These are phyloP conservation scores for Centroberyx gerrardi DNA, from an alignment of 2,797 vertebrate species.

Conservation along the genomic window DNA sequence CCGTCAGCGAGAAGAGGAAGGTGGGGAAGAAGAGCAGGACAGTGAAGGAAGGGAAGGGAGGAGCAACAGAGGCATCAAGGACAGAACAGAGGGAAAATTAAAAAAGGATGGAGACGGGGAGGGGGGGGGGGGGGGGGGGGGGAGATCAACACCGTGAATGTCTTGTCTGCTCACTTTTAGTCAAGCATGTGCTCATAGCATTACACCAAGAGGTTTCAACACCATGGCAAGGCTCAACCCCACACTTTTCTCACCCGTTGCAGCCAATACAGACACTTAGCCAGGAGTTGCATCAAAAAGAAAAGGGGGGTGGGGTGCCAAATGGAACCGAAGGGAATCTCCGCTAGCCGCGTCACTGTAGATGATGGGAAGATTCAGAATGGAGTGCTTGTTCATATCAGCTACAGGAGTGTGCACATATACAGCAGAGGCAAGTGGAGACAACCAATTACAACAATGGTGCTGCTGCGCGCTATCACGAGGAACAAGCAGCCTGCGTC, in stretches of 20 bases:
- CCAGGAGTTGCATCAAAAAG: slow-evolving; percentile 44
- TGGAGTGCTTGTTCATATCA: slow-evolving; percentile 12
- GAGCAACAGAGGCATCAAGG: background rate
- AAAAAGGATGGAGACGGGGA: background rate
- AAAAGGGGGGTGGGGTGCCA: slow-evolving; percentile 5
- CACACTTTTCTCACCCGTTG: background rate
- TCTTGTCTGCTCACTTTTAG: slow-evolving; percentile 11
- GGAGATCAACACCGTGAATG: slow-evolving; percentile 1
- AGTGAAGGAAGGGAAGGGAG: background rate
- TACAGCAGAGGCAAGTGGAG: slow-evolving; percentile 45
- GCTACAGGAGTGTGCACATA: slow-evolving; percentile 5
- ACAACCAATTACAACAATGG: slow-evolving; percentile 45
- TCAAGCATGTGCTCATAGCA: slow-evolving; percentile 35
- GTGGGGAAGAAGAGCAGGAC: slow-evolving; percentile 7
- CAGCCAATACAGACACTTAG: slow-evolving; percentile 45
- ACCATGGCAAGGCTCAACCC: slow-evolving; percentile 22
- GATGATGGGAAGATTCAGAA: slow-evolving; percentile 43
- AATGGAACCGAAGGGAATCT: slow-evolving; percentile 49
- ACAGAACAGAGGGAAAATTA: background rate
- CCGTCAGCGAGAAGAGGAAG: background rate
- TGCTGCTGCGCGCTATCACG: slow-evolving; percentile 46
- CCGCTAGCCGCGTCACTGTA: slow-evolving; percentile 11
- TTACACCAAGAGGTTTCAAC: slow-evolving; percentile 29
- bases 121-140: no score
- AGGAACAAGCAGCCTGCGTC: slow-evolving; percentile 31